These are phyloP conservation scores for Pygocentrus nattereri DNA, from an alignment of 2,797 vertebrate genomes.

Conservation along the genomic window DNA sequence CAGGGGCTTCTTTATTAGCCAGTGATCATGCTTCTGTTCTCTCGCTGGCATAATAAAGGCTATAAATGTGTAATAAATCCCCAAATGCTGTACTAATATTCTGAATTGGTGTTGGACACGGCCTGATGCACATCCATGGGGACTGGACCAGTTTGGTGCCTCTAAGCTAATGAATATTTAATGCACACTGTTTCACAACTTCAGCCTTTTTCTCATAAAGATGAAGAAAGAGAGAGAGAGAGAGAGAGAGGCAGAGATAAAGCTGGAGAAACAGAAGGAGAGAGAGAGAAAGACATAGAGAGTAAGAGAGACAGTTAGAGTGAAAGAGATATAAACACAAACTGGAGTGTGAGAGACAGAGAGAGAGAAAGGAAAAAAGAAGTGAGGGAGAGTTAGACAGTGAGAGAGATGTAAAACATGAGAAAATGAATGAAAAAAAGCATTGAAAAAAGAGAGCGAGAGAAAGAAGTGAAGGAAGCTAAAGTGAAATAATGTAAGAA, in stretches of 20 bases:
- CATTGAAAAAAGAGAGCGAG: neutral
- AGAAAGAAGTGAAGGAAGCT: neutral
- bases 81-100: constrained; percentile 53
- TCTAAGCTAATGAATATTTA: constrained; percentile 60
- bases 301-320: neutral
- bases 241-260: neutral
- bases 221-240: neutral
- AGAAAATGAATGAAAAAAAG: neutral
- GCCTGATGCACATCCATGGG: constrained; percentile 35
- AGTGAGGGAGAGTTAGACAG: neutral
- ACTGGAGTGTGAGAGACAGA: neutral
- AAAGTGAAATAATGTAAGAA: neutral
- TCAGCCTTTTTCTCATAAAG: constrained; percentile 26
- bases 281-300: neutral
- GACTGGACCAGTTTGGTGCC: constrained; percentile 46
- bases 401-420: neutral
- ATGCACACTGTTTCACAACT: constrained; percentile 34
- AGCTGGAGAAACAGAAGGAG: no score
- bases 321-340: neutral
- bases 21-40: constrained; percentile 2
- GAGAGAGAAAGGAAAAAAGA: neutral
- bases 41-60: constrained; percentile 29
- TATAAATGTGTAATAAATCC: constrained; percentile 52
- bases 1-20: constrained; percentile 31
- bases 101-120: constrained; percentile 40